A percentile compares a stretch with the other conserved stretches of the same genome.
Evolutionary conservation across 1,140 invertebrate genomes (phyloP).

Genomic region (Caerostris extrusa): DNA sequence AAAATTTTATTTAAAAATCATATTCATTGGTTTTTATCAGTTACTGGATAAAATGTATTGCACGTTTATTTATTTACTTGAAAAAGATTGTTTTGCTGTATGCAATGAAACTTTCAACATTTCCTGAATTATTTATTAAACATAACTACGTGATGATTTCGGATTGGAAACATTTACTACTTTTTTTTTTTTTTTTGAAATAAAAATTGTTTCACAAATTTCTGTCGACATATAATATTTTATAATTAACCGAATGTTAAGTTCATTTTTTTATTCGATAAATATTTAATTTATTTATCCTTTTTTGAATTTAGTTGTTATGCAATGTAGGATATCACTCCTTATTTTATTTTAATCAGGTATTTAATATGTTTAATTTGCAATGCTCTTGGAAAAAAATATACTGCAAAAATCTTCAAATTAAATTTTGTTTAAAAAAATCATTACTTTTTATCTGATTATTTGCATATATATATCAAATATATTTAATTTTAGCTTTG

Average conservation of each 20-base stretch:
- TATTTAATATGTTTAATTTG: too few species aligned
- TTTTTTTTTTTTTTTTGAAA: background rate
- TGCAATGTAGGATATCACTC: background rate
- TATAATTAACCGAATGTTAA: background rate
- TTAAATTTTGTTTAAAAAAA: too few species aligned
- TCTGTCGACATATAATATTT: background rate
- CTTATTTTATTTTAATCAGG: too few species aligned
- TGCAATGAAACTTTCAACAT: background rate
- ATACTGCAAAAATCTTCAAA: too few species aligned
- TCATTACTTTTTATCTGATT: too few species aligned
- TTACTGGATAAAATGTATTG: constrained; percentile 2
- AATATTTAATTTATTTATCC: background rate
- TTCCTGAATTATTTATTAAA: background rate
- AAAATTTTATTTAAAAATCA: background rate
- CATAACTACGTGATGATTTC: background rate
- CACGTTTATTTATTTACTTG: background rate
- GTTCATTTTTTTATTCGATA: background rate
- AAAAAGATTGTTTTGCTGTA: background rate
- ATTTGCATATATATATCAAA: too few species aligned
- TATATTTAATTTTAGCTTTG: too few species aligned
- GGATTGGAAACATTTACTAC: background rate
- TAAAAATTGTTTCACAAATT: background rate
- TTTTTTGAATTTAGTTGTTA: background rate
- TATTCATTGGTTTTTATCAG: background rate
- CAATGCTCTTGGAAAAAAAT: too few species aligned